Evolutionary conservation across 2,113 vertebrate species (phyloP).

Genomic region (Nestor notabilis): DNA sequence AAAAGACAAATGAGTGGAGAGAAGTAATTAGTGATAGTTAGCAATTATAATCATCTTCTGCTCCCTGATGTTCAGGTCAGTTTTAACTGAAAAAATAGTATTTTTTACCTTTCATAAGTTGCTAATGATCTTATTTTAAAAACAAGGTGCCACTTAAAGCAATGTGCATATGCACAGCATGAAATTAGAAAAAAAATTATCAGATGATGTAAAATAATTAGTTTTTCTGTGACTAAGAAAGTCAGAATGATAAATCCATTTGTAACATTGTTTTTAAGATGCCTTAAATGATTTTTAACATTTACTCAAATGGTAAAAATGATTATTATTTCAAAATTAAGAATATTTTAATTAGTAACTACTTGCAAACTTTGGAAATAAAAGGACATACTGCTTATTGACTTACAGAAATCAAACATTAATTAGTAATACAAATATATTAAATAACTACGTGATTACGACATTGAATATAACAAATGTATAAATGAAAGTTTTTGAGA

Average conservation of each 20-base stretch:
- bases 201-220: neutral
- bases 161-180: neutral
- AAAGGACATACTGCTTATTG: neutral
- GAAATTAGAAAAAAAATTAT: neutral
- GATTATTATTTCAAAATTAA: neutral
- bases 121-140: neutral
- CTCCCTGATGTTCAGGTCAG: neutral
- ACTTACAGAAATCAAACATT: neutral
- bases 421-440: neutral
- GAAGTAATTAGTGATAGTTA: conserved; percentile 14
- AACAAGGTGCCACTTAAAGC: neutral
- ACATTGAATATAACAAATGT: neutral
- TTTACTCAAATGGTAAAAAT: neutral
- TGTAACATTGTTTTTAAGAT: neutral
- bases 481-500: neutral
- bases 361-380: neutral
- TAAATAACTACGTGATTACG: neutral
- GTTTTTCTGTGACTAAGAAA: neutral
- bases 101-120: neutral
- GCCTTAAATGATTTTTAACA: neutral
- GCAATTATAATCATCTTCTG: conserved; percentile 5
- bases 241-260: neutral
- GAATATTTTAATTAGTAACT: neutral
- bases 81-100: neutral
- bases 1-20: conserved; percentile 21